Base-by-base conservation (phyloP, 2,113 vertebrate species). In the rat (Rattus norvegicus) region DNA sequence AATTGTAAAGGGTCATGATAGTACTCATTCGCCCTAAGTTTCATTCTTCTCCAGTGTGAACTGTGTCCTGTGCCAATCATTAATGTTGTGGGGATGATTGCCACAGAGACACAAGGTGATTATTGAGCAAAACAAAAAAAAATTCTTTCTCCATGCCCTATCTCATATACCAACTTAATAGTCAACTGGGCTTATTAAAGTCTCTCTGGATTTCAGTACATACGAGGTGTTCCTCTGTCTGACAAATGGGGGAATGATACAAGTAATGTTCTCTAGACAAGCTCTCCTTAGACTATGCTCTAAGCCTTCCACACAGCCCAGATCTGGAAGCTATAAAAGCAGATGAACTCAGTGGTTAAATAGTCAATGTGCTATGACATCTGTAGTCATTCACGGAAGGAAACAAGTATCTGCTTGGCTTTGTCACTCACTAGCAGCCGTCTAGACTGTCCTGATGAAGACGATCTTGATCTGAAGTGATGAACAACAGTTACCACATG, bases 11-110 rank as follows among this genome's bases (percentile, higher is more conserved):
- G 90, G 92, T 90, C 97, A 52, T 98, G 84, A 54, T 88, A 95
- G 88, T 91, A 94, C 92, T 93, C 92, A n/a, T 77, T 97, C 90
- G 52, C 94, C 81, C 80, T 76, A 97, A 91, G 83, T 97, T 97
- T 96, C 61, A 63, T 33, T 87, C 65, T 96, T 90, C 43, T 92
- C 52, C 79, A 70, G 9, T 0, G 0, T 84, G 22, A 33, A 14
- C 86, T 69, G 28, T 69, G 67, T 33, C 11, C 67, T 69, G 67
- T 36, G 13, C 3, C 67, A 43, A 12, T 90, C 90, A 14, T 81
- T 75, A 73, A 30, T 91, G 73, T 83, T 81, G 91, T 47, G 5
- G 36, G 79, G 72, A 83, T 76, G 72, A 83, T 76, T 80, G n/a
- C 24, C n/a, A 86, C 49, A 59, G 39, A 56, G 9, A 14, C 80